Base-by-base conservation (phyloP, 2,888 invertebrate species). In the Thymelicus lineola region DNA sequence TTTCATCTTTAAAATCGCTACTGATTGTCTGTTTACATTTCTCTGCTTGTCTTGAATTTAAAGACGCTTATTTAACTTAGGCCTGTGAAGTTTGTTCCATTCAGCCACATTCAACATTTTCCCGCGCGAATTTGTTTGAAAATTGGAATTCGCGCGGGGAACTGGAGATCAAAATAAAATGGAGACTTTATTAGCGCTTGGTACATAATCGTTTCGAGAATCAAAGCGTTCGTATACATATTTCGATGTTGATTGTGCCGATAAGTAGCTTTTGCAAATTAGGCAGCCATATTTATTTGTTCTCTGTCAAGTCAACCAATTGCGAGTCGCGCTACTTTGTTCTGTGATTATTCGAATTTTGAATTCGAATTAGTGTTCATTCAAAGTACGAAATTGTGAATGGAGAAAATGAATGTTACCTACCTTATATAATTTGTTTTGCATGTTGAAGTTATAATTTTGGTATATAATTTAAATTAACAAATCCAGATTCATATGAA, bases 1-100 rank as follows among this genome's bases (percentile, higher is more conserved):
- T 88, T 90, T 87, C 87, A 88, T 89, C 86, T 89, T 90, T 89
- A 88, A 91, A 92, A 88, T 87, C 83, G 84, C 83, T 85, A 84
- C 88, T 92, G 92, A 92, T 91, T 93, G 91, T 92, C 87, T 92
- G 89, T 92, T 93, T 91, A 88, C 91, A 87, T 89, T 89, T 82
- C 86, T 86, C 82, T 85, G 91, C 86, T 87, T 87, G 86, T 90
- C 88, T 89, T 86, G 88, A 91, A 87, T 89, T 83, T 84, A 81
- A 85, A 87, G 84, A 82, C 81, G 83, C 76, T 83, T 83, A 84
- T 82, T 85, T 81, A 81, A 83, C 76, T 82, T 81, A 77, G 84
- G 77, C 77, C 81, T 79, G 71, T 76, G 76, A 78, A 78, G 75
- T 81, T 76, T 78, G 69, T 74, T 73, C 71, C 66, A 66, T 73